Evolutionary conservation across 2,797 vertebrate species (phyloP).

Genomic region (Manis pentadactyla): DNA sequence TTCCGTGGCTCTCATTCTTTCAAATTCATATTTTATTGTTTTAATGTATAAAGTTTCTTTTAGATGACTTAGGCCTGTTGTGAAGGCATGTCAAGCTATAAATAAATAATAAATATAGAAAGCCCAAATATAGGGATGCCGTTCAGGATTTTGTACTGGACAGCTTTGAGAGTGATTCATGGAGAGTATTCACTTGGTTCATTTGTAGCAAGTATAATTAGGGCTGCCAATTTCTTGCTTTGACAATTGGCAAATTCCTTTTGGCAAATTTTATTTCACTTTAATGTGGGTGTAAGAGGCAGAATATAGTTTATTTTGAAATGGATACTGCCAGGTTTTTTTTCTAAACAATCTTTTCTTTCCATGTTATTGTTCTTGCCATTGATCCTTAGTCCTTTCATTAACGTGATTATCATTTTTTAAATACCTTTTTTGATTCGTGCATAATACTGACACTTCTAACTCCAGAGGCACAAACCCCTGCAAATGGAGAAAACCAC

Average conservation of each 20-base stretch:
- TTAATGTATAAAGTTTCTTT: constrained; percentile 30
- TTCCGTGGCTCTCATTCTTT: not conserved
- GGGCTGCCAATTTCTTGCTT: constrained; percentile 59
- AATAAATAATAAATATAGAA: constrained; percentile 48
- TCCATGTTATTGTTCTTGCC: not conserved
- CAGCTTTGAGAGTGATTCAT: constrained; percentile 50
- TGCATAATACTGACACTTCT: not conserved
- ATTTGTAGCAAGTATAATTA: constrained; percentile 59
- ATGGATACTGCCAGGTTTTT: not conserved
- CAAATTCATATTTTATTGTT: constrained; percentile 41
- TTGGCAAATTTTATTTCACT: constrained; percentile 64
- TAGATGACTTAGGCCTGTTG: constrained; percentile 10
- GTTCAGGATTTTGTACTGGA: not conserved
- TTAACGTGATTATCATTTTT: not conserved
- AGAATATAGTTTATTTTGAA: constrained; percentile 58
- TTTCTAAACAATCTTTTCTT: not conserved
- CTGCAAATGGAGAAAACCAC: not conserved
- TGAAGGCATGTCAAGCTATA: not conserved
- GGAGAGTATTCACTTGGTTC: constrained; percentile 46
- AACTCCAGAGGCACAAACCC: not conserved
- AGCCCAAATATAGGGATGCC: not conserved
- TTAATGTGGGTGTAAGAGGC: constrained; percentile 30
- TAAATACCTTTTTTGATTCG: not conserved
- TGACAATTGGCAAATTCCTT: constrained; percentile 61
- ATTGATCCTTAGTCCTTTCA: not conserved